Evolutionary conservation across 2,888 invertebrate species (phyloP), one percentile per base, ranked within the genome.

Genomic region (Heteropelma amictum): DNA sequence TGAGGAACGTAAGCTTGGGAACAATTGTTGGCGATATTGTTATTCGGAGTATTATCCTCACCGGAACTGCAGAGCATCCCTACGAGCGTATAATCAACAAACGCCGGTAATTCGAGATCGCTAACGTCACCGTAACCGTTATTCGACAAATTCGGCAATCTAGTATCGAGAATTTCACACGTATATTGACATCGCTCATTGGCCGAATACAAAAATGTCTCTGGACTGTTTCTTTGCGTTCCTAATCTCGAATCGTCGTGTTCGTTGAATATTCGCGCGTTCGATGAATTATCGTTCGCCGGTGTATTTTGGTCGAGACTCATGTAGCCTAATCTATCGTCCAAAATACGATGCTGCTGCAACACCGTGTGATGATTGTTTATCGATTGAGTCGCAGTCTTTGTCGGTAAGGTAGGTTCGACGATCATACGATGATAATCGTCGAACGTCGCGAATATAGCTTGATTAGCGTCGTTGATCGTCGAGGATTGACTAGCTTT

Each of bases 11-110:
- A 88, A 45, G 80, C 81, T 70, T 87, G 87, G 12, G 81, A 75
- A 40, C 84, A 85, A 12, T 81, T 80, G 0, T 83, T 60, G 14
- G 85, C 45, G 23, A 85, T 70, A 40, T 65, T 58, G 35, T 33
- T 73, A 19, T 28, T 64, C 14, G 61, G 45, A 7, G 82, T 67
- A 28, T 83, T 82, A 21, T 86, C 83, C 4, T 86, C 86, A 1
- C 82, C 79, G 10, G 89, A 82, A 72, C 63, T 63, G 78, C 87
- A 89, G 3, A 88, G 76, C 89, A 89, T 88, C 0, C 89, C 88
- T 1, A 89, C 87, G 12, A 89, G 80, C 0, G 89, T 88, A 67
- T 89, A 89, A 73, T 89, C 89, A 1, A 89, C 86, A 54, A 86
- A 89, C 0, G 87, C 84, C 2, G 88, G 87, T 14, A 87, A 23